These are phyloP conservation scores for Cordilura impudica DNA, from an alignment of 2,888 invertebrate species.

Conservation along the genomic window DNA sequence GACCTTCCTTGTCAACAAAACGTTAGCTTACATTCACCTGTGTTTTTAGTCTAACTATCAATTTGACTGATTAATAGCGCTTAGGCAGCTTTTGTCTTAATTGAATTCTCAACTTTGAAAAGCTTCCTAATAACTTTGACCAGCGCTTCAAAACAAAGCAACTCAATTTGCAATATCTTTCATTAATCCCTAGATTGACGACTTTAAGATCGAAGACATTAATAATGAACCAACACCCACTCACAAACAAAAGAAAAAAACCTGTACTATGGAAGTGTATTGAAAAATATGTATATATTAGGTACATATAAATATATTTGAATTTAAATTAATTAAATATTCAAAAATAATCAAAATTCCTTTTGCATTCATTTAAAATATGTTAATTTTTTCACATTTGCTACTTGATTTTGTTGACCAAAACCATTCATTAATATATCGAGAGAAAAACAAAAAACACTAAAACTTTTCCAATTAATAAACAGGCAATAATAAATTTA, in stretches of 20 bases:
- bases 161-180: no score
- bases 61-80: no score
- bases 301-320: neutral
- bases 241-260: no score
- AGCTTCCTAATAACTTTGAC: no score
- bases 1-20: no score
- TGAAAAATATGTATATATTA: neutral
- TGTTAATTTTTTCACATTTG: slow-evolving; percentile 27
- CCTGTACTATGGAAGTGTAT: neutral
- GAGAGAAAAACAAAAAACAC: neutral
- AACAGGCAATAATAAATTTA: slow-evolving; percentile 64
- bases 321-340: slow-evolving; percentile 15
- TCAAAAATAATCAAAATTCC: slow-evolving; percentile 16
- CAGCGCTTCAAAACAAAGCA: no score
- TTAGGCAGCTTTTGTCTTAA: no score
- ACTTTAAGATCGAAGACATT: no score
- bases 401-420: slow-evolving; percentile 34
- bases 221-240: neutral
- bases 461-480: slow-evolving; percentile 29
- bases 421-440: slow-evolving; percentile 11
- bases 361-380: slow-evolving; percentile 19
- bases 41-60: no score
- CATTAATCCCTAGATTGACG: no score
- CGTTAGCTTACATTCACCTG: no score
- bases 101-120: no score